phyloP scores from a whole-genome alignment of 2,888 invertebrate genomes.

The Eristalis arbustorum region DNA sequence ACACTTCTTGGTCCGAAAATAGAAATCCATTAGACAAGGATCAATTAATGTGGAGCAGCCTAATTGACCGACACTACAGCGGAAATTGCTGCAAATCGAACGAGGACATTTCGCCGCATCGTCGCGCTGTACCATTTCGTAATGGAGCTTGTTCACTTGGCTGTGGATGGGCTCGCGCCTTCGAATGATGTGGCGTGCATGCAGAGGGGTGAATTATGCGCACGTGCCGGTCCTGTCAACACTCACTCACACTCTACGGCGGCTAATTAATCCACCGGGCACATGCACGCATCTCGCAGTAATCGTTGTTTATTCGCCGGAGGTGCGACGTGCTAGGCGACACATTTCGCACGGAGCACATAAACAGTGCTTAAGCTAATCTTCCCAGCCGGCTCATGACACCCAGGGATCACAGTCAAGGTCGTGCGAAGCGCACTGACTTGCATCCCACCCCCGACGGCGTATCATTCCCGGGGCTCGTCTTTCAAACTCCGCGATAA shows the following conservation, averaged over 20 bases:
- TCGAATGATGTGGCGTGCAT: not conserved
- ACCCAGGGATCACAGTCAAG: not conserved
- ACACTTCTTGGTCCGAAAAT: constrained; percentile 3
- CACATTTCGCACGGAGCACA: not conserved
- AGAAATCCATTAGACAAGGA: constrained; percentile 32
- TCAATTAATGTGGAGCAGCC: constrained; percentile 18
- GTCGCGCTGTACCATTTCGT: not conserved
- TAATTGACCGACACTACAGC: constrained; percentile 19
- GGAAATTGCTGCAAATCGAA: constrained; percentile 27
- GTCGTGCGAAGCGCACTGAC: not conserved
- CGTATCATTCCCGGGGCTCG: not conserved
- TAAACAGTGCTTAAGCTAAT: not conserved
- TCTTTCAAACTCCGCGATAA: not conserved
- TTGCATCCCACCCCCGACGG: not conserved
- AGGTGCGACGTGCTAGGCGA: not conserved
- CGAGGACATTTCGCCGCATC: not conserved
- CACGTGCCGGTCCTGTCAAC: not conserved
- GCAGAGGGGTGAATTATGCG: constrained; percentile 5
- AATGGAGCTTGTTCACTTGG: not conserved
- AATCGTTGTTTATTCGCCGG: constrained; percentile 10
- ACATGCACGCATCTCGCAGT: not conserved
- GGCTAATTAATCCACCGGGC: constrained; percentile 25
- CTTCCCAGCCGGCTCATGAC: not conserved
- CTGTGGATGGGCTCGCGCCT: not conserved
- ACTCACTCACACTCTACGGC: not conserved